Evolutionary conservation across 2,888 invertebrate genomes (phyloP), one percentile per base, ranked within the genome.

Genomic region (Nephrotoma appendiculata): DNA sequence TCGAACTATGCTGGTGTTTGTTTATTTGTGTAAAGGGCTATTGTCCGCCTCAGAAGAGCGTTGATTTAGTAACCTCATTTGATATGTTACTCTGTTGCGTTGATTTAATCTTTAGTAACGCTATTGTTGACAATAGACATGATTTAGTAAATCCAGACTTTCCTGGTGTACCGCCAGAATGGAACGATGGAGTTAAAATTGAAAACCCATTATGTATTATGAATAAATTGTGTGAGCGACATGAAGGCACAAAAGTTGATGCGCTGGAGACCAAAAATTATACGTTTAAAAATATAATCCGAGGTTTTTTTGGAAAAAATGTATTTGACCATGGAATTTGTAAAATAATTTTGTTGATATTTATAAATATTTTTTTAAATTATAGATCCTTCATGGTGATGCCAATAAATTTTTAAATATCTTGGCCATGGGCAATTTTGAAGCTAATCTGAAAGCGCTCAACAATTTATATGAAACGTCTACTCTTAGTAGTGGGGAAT

Each of bases 21-120:
- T 99, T 97, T 92, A 94, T 98, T 48, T 96, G 96, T 90, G 95
- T 97, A 12, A 97, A 97, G 92, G 96, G 96, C 86, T 96, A 97
- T 90, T 96, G 97, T 90, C 95, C 96, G 83, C 71, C 31, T 31
- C 95, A 95, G 86, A 96, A 97, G 42, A 96, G 96, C 86, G 96
- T 98, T 90, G 99, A 99, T 91, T 92, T 99, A 87, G 98, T 99
- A 1, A 98, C 97, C 90, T 98, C 98, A 88, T 98, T 96, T 90
- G 98, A 99, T 92, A 93, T 99, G 86, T 92, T 99, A 86, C 92
- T 98, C 87, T 97, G 97, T 87, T 97, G 98, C 91, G 94, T 98
- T 88, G 99, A 99, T 93, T 94, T 97, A 90, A 94, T 98, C 87
- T 99, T 96, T 92, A 94, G 94, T 87, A 98, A 98, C 92, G 96